phyloP scores from a whole-genome alignment of 2,113 vertebrate species.

The Fulmarus glacialis region DNA sequence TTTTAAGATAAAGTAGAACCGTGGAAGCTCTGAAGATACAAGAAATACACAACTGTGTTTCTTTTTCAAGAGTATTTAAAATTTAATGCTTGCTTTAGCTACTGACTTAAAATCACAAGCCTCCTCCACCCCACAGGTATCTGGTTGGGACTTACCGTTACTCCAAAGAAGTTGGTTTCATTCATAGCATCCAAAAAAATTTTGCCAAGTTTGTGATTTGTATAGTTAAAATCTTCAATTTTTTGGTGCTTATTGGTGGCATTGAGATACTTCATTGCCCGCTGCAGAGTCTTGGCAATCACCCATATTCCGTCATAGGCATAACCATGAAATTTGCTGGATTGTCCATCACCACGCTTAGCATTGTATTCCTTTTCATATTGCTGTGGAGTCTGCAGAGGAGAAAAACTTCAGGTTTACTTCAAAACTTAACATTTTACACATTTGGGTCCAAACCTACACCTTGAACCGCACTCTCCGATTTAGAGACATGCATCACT shows the following conservation, averaged over 20 bases:
- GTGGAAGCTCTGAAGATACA: background rate
- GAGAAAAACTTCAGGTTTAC: background rate
- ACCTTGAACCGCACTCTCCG: background rate
- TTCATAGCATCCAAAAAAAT: conserved; percentile 98
- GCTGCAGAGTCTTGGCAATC: conserved; percentile 92
- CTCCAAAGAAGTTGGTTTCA: conserved; percentile 98
- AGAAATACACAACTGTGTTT: background rate
- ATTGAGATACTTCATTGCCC: conserved; percentile 91
- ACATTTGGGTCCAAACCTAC: background rate
- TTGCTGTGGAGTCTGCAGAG: conserved; percentile 90
- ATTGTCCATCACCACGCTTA: conserved; percentile 89
- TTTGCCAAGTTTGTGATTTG: conserved; percentile 92
- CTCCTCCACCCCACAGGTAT: background rate
- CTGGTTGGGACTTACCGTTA: conserved; percentile 85
- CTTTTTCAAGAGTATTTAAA: background rate
- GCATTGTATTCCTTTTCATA: conserved; percentile 94
- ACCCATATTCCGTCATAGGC: conserved; percentile 99
- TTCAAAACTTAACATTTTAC: background rate
- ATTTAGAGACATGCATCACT: background rate
- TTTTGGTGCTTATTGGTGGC: conserved; percentile 84
- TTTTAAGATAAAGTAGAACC: background rate
- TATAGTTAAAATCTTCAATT: conserved; percentile 93
- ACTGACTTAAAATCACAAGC: background rate
- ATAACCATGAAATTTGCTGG: conserved; percentile 98
- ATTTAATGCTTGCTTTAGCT: background rate